phyloP scores from a whole-genome alignment of 2,888 invertebrate species.

The Scrobipalpa costella region DNA sequence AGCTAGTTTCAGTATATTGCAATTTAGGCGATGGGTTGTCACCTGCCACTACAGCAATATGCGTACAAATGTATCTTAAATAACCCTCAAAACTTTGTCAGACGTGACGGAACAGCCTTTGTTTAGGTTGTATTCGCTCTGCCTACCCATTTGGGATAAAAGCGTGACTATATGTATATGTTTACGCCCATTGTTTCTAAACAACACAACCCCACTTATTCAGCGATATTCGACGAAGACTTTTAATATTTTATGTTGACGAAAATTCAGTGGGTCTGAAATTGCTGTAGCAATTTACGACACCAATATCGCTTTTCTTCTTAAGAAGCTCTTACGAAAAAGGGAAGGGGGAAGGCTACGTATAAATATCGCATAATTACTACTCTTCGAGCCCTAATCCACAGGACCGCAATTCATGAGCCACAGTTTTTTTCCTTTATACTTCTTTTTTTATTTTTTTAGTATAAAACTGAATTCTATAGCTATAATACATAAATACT shows the following conservation, averaged over 20 bases:
- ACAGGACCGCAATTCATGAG: constrained; percentile 31
- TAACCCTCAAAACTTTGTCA: no score
- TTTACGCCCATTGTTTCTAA: background rate
- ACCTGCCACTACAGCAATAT: no score
- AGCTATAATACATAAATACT: no score
- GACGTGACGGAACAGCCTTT: no score
- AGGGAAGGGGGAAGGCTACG: constrained; percentile 49
- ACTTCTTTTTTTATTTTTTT: no score
- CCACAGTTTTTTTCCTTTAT: no score
- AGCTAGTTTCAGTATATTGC: no score
- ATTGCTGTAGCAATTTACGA: constrained; percentile 47
- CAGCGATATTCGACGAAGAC: constrained; percentile 14
- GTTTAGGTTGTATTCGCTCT: no score
- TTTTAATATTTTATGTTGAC: constrained; percentile 20
- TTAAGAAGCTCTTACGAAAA: constrained; percentile 49
- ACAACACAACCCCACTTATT: constrained; percentile 14
- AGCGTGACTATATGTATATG: background rate
- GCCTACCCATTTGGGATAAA: no score
- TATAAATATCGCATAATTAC: constrained; percentile 70
- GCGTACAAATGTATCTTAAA: no score
- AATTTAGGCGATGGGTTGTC: no score
- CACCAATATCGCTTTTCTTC: constrained; percentile 53
- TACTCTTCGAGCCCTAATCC: constrained; percentile 63
- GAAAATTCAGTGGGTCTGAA: constrained; percentile 31
- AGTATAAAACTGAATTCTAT: no score